Base-by-base conservation (phyloP, 1,140 invertebrate genomes). In the Nasonia vitripennis region DNA sequence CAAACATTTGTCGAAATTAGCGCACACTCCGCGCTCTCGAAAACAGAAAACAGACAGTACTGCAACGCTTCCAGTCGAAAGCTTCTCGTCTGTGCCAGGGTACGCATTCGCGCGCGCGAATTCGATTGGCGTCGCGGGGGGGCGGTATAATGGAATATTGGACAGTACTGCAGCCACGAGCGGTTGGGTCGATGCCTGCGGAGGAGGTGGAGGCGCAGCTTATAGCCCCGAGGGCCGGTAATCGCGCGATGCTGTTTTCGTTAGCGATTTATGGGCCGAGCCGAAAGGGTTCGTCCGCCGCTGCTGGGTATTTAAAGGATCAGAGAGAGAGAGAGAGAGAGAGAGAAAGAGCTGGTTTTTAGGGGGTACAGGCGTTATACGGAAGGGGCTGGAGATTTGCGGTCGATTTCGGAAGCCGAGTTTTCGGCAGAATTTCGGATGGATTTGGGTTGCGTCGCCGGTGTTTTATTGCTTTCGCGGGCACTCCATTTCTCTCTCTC, bases 181-280 rank as follows among this genome's bases (percentile, higher is more conserved):
- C 27, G 7, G 31, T n/a, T 34, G 31, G 70, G 70, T 62, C 55
- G 55, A 62, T 62, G 55, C 55, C 55, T 62, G 20, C 55, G 55
- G 55, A 62, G 17, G 17, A 3, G 20, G 55, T 20, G 17, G 55
- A 62, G 20, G 55, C 4, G 55, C 55, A 62, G 55, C 55, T 20
- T 62, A 62, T 62, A 62, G 55, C 55, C 55, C 20, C 55, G 55
- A 62, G 55, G 55, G 55, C 55, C 17, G 55, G 55, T 62, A 62
- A 62, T 62, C 55, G 55, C 55, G 20, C 55, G 55, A n/a, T 62
- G 55, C 34, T 73, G 70, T 73, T 73, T 73, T 73, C 70, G 70
- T 73, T 73, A 73, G 70, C 70, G 70, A 73, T 73, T 73, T 73
- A 73, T 73, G 70, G 70, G 34, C 34, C 27, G 34, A 73, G 17